Evolutionary conservation across 2,797 vertebrate species (phyloP).

Genomic region (Euphonia xanthogaster): DNA sequence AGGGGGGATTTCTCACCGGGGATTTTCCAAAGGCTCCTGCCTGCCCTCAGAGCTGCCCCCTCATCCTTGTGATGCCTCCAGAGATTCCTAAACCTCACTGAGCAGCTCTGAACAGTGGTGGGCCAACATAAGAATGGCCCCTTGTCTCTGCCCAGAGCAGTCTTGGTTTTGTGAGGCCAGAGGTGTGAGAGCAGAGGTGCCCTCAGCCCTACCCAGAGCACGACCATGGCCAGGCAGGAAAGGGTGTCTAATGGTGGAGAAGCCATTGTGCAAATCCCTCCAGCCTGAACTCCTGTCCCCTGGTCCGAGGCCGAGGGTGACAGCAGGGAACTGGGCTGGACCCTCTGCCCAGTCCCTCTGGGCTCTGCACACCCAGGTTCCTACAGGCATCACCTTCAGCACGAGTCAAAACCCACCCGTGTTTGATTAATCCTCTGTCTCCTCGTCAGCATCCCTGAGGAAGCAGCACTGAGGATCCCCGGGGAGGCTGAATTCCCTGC

Average conservation of each 20-base stretch:
- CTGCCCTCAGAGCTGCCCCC: not conserved
- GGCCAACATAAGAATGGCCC: fast-evolving
- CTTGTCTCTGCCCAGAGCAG: not conserved
- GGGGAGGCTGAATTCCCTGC: not conserved
- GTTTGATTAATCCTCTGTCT: not conserved
- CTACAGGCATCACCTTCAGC: fast-evolving
- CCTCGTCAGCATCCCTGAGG: fast-evolving
- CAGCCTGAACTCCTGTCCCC: not conserved
- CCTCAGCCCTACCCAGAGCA: not conserved
- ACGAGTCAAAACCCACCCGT: fast-evolving
- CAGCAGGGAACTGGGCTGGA: too few relatives aligned
- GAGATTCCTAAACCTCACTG: not conserved
- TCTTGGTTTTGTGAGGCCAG: not conserved
- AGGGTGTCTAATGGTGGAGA: not conserved
- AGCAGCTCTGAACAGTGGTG: not conserved
- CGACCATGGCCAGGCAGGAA: not conserved
- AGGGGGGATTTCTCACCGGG: not conserved
- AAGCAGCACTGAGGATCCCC: not conserved
- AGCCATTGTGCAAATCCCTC: not conserved
- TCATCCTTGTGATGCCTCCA: not conserved
- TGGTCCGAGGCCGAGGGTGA: not conserved
- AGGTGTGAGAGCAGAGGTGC: not conserved
- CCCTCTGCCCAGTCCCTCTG: not conserved
- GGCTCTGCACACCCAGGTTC: not conserved
- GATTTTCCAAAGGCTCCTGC: not conserved